Base-by-base conservation (phyloP, 2,797 vertebrate genomes). In the Diplodus sargus region DNA sequence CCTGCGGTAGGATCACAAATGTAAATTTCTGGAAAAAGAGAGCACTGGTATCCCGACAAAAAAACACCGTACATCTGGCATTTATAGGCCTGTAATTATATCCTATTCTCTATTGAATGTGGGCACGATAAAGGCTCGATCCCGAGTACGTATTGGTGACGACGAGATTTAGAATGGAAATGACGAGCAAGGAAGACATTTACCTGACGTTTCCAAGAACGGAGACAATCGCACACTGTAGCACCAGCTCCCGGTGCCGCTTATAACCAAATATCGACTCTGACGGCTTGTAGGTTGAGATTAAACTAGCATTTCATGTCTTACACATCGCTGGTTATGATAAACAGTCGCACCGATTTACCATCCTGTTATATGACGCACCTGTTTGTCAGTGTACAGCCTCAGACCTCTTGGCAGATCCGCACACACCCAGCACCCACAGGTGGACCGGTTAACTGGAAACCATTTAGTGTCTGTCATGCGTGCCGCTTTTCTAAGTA, bases 311-410 rank as follows among this genome's bases (percentile, higher is more conserved):
- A 18, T 74, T 65, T 77, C 39, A 34, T 66, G 39, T 72, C 42
- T 52, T 34, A 2, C 17, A 16, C 42, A 18, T 15, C 52, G 22
- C 14, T 18, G 30, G 17, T 60, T 66, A 20, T 60, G 30, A 30
- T 73, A 63, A 89, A 85, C 75, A n/a, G 49, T 10, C 28, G 65
- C 68, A 52, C 75, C 20, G 16, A 63, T 78, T 30, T 49, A 56
- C 54, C 25, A 8, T 42, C 42, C 56, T 70, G 23, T 76, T 23
- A 67, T 52, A 53, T 13, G 48, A 0, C 13, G 17, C 71, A 67
- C 59, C 79, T 74, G 74, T 77, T 78, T 9, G 51, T 25, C 25
- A 10, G 70, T 17, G 48, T 28, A 42, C 49, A 23, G 18, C 15
- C 14, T 58, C 34, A 47, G 49, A 72, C 57, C 63, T 70, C 58